These are phyloP conservation scores for Physeter macrocephalus DNA, from an alignment of 2,113 vertebrate genomes.

Conservation along the genomic window DNA sequence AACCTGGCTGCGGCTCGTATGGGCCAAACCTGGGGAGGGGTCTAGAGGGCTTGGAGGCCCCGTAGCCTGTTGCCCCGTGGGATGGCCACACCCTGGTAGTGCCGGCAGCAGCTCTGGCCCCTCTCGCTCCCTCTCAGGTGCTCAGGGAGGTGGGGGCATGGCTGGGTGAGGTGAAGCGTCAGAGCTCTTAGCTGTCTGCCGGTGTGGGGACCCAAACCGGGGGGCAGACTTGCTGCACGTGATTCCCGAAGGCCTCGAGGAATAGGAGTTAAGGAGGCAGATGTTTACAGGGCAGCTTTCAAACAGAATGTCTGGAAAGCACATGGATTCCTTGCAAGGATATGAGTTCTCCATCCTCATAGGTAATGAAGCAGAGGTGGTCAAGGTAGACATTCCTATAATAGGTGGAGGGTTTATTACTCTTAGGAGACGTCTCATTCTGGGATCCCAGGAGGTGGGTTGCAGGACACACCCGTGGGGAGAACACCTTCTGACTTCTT, in stretches of 20 bases:
- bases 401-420: background rate
- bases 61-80: accelerated
- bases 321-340: background rate
- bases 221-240: accelerated
- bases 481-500: background rate
- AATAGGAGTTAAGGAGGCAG: background rate
- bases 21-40: background rate
- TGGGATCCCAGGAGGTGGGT: background rate
- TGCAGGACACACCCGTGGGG: background rate
- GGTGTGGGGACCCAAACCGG: accelerated
- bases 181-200: background rate
- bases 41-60: background rate
- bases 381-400: accelerated
- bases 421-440: background rate
- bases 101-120: background rate
- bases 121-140: accelerated
- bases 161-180: background rate
- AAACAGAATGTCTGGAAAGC: background rate
- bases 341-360: background rate
- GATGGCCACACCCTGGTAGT: background rate
- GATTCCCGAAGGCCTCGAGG: background rate
- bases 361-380: background rate
- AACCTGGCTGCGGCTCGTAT: background rate
- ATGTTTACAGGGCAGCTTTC: background rate
- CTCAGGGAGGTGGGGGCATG: background rate